Evolutionary conservation across 2,113 vertebrate genomes (phyloP).

Genomic region (Strix aluco): DNA sequence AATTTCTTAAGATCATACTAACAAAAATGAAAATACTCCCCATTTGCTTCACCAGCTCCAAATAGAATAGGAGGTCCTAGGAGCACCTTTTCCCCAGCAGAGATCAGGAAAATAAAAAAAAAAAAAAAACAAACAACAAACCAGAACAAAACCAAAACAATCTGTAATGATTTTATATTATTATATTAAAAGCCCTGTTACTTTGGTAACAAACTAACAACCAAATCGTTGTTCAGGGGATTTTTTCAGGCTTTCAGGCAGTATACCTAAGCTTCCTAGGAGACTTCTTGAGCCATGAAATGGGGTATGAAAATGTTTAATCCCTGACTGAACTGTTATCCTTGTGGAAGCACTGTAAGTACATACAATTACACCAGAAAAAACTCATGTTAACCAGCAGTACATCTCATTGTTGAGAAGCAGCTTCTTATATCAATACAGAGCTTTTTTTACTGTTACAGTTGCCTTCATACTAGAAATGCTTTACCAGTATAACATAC

Average conservation of each 20-base stretch:
- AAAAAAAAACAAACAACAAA: neutral
- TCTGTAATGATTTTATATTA: neutral
- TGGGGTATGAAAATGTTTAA: constrained; percentile 40
- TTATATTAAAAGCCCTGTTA: neutral
- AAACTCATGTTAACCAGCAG: neutral
- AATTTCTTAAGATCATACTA: neutral
- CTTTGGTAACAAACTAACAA: neutral
- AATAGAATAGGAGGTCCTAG: neutral
- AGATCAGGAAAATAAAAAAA: neutral
- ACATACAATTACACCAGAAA: constrained; percentile 31
- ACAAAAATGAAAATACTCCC: constrained; percentile 16
- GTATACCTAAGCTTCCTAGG: neutral
- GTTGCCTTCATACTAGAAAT: neutral
- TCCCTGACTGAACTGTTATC: constrained; percentile 25
- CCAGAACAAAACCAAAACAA: neutral
- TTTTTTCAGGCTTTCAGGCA: constrained; percentile 6
- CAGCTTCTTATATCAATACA: neutral
- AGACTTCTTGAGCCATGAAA: constrained; percentile 49
- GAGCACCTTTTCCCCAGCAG: neutral
- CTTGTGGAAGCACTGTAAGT: constrained; percentile 14
- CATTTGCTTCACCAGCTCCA: neutral
- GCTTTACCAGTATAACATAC: neutral
- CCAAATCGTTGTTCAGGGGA: neutral
- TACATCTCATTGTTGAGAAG: neutral
- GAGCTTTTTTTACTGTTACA: neutral